Conservation (phyloP, 2,888 invertebrate genomes). For the Lepidocyrtoides sp. region DNA sequence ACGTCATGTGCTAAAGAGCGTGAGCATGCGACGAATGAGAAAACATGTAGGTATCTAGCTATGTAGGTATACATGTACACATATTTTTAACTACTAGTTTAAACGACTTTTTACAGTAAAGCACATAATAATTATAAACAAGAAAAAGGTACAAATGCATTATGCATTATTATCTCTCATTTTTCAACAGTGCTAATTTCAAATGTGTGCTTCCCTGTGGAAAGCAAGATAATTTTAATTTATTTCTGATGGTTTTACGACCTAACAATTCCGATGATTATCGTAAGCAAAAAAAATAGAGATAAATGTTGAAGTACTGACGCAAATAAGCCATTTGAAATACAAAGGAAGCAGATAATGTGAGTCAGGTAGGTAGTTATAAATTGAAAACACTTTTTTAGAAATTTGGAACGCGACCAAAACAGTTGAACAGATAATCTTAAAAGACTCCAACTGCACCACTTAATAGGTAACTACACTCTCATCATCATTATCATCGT, state of each 20-base stretch:
- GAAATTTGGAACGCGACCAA: slow-evolving; percentile 47
- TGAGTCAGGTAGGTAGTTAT: neutral
- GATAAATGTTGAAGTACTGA: neutral
- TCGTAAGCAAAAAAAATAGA: neutral
- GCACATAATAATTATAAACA: too few species aligned
- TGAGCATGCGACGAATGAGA: slow-evolving; percentile 9
- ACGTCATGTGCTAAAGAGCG: too few species aligned
- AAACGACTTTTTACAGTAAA: too few species aligned
- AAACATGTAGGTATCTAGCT: too few species aligned
- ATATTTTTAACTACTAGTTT: too few species aligned
- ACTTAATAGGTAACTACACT: neutral
- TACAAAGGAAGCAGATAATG: slow-evolving; percentile 12
- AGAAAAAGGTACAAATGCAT: too few species aligned
- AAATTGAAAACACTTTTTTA: slow-evolving; percentile 34
- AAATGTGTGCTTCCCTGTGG: neutral
- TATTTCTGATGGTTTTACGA: slow-evolving; percentile 55
- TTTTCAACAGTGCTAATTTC: neutral
- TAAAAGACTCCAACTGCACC: neutral
- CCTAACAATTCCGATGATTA: slow-evolving; percentile 10
- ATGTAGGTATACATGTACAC: too few species aligned
- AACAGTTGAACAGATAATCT: neutral
- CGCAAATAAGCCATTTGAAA: neutral
- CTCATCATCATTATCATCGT: neutral
- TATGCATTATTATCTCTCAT: slow-evolving; percentile 4
- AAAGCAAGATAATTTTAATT: slow-evolving; percentile 40